A percentile compares a stretch with the other conserved stretches of the same genome.
Evolutionary conservation across 2,797 vertebrate genomes (phyloP).

Genomic region (Tolypeutes matacus): DNA sequence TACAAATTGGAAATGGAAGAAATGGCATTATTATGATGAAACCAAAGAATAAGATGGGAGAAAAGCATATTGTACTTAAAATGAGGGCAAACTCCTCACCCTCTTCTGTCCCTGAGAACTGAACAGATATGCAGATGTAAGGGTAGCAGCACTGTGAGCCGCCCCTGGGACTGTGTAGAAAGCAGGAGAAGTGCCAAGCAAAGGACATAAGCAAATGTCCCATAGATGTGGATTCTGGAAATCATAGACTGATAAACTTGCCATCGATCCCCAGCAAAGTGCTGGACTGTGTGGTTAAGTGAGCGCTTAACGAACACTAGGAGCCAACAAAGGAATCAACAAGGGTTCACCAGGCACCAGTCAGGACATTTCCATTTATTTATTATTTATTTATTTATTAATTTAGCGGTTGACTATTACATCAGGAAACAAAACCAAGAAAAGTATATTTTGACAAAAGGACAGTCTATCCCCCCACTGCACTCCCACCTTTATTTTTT

Average conservation of each 20-base stretch:
- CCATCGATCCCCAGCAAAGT: neutral
- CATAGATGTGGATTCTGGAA: neutral
- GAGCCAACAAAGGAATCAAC: neutral
- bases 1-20: constrained; percentile 61
- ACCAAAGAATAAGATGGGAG: neutral
- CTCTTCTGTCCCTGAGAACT: neutral
- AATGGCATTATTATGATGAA: constrained; percentile 34
- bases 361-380: neutral
- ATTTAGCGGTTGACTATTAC: neutral
- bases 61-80: neutral
- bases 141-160: neutral
- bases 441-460: constrained; percentile 11
- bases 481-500: neutral
- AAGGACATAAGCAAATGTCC: constrained; percentile 7
- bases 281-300: neutral
- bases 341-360: neutral
- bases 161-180: neutral
- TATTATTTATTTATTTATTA: neutral
- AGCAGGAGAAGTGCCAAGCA: neutral
- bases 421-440: neutral
- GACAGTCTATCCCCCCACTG: neutral
- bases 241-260: neutral
- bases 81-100: neutral
- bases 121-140: neutral
- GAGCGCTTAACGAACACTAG: neutral